phyloP scores from a whole-genome alignment of 2,888 invertebrate species.

The Eulithis prunata region DNA sequence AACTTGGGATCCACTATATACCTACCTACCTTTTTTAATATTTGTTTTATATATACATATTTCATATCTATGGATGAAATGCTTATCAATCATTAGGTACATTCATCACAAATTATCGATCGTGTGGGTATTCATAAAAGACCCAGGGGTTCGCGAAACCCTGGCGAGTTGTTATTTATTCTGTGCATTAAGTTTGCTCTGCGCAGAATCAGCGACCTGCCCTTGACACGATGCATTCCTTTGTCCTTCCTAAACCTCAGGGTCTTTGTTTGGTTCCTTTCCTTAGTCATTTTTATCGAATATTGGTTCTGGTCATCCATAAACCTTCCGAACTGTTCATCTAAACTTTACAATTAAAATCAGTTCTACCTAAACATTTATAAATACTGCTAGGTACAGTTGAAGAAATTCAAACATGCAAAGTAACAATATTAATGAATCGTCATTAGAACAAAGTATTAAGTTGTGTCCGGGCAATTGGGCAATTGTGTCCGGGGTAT shows the following conservation, averaged over 20 bases:
- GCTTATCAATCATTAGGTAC: too few species aligned
- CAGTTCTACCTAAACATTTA: not conserved
- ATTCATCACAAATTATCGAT: too few species aligned
- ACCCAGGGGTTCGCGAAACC: slow-evolving; percentile 19
- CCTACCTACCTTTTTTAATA: too few species aligned
- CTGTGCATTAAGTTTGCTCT: slow-evolving; percentile 41
- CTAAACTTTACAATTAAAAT: not conserved
- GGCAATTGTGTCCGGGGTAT: slow-evolving; percentile 38
- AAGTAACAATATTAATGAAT: slow-evolving; percentile 24
- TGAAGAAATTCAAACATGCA: not conserved
- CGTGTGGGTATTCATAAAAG: slow-evolving; percentile 1
- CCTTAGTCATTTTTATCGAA: slow-evolving; percentile 5
- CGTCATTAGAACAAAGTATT: slow-evolving; percentile 33
- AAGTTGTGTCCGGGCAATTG: slow-evolving; percentile 41
- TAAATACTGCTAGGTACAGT: slow-evolving; percentile 3
- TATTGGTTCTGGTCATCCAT: not conserved
- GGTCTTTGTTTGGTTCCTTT: slow-evolving; percentile 26
- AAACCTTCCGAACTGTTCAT: not conserved
- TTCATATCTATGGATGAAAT: too few species aligned
- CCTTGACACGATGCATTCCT: slow-evolving; percentile 77
- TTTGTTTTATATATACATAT: too few species aligned
- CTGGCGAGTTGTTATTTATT: slow-evolving; percentile 20
- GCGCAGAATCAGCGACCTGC: slow-evolving; percentile 81
- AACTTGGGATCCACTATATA: too few species aligned
- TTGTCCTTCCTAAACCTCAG: slow-evolving; percentile 61